Conservation (phyloP, 2,888 invertebrate species). For the Acronicta leporina region DNA sequence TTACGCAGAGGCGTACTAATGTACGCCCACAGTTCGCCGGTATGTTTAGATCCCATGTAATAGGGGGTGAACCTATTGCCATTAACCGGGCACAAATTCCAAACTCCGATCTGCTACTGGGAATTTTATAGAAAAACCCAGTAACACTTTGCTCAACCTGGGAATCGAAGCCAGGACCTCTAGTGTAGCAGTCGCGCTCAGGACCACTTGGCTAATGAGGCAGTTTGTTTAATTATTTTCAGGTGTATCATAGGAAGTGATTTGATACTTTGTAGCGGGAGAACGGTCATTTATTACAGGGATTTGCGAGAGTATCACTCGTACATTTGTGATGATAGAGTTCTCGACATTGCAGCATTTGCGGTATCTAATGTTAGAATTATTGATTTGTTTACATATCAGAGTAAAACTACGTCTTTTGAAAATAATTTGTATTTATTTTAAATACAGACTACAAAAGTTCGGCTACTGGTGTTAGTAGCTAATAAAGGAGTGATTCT, state of each 20-base stretch:
- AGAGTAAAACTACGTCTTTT: conserved; percentile 11
- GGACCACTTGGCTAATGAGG: no score
- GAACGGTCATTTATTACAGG: conserved; percentile 95
- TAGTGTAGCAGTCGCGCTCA: no score
- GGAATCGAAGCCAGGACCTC: no score
- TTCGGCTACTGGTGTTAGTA: conserved; percentile 93
- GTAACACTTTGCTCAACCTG: no score
- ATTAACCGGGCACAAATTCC: no score
- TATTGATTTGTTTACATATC: conserved; percentile 26
- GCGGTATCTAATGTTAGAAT: conserved; percentile 84
- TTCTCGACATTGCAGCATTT: conserved; percentile 92
- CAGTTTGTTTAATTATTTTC: conserved; percentile 49
- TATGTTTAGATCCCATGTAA: no score
- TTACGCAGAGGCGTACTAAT: no score
- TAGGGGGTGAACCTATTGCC: no score
- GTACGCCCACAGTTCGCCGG: no score
- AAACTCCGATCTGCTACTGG: no score
- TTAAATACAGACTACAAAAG: conserved; percentile 87
- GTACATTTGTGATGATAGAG: conserved; percentile 96
- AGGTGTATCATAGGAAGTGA: conserved; percentile 96
- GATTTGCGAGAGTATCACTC: conserved; percentile 96
- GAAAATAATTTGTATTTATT: conserved; percentile 29
- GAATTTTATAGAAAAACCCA: no score
- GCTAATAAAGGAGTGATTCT: conserved; percentile 94
- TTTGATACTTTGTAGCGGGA: conserved; percentile 95